Evolutionary conservation across 2,888 invertebrate species (phyloP), one percentile per base, ranked within the genome.

Genomic region (Oasisia sp.): DNA sequence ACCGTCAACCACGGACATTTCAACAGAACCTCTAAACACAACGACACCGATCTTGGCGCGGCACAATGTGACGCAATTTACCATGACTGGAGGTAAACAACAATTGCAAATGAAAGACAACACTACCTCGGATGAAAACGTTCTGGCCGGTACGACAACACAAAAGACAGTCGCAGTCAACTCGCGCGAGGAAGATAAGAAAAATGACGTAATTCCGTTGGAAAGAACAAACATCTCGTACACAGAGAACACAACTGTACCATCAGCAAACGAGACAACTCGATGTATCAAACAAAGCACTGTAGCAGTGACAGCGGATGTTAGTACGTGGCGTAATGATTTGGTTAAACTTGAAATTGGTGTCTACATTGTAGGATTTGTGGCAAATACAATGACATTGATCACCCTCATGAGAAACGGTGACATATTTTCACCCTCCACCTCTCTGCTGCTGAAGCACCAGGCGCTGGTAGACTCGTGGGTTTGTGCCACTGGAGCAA

Each of bases 381-480:
- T n/a, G n/a, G n/a, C n/a, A n/a, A n/a, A n/a, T n/a, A n/a, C n/a
- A n/a, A n/a, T n/a, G n/a, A n/a, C n/a, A n/a, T n/a, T n/a, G n/a
- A n/a, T n/a, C n/a, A n/a, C n/a, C n/a, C n/a, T n/a, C n/a, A n/a
- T n/a, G n/a, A n/a, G n/a, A n/a, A n/a, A n/a, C n/a, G n/a, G n/a
- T n/a, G n/a, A n/a, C n/a, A n/a, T n/a, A n/a, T n/a, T n/a, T n/a
- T n/a, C n/a, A 12, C 89, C 92, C 27, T 27, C 91, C 32, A 92
- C 93, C 32, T 90, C 92, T 11, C 2, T 93, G 11, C 92, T 93
- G 58, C 89, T 93, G 32, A 89, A 92, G 32, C 93, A 93, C 91
- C 93, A 93, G 91, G 90, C 93, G 0, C 89, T 93, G 44, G 92
- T 92, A 12, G 93, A 93, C 89, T 45, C 91, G 12, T 90, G 74